Conservation (phyloP, 2,113 vertebrate species). For the Ochotona curzoniae region DNA sequence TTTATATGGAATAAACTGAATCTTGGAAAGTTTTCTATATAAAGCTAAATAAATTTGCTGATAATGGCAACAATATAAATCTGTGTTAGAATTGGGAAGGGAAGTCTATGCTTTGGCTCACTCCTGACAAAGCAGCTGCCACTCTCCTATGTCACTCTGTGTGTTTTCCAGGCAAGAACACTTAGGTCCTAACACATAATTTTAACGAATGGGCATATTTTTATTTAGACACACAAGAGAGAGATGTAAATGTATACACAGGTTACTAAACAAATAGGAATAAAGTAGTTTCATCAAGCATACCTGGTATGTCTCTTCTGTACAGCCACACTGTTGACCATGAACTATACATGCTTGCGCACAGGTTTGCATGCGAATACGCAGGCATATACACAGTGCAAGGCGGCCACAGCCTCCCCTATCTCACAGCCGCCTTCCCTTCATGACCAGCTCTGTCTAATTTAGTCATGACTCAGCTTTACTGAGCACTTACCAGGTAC, state of each 20-base stretch:
- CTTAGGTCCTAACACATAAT: not conserved
- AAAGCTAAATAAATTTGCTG: not conserved
- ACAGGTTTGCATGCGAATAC: not conserved
- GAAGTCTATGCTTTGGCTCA: slow-evolving; percentile 1
- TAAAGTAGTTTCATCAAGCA: not conserved
- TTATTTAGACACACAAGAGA: not conserved
- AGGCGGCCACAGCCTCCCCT: not conserved
- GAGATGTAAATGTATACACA: not conserved
- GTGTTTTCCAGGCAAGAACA: not conserved
- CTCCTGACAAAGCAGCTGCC: not conserved
- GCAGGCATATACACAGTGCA: not conserved
- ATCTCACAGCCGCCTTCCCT: not conserved
- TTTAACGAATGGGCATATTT: not conserved
- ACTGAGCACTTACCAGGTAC: slow-evolving; percentile 23
- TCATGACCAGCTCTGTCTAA: not conserved
- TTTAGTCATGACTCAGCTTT: slow-evolving; percentile 10
- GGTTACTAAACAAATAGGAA: slow-evolving; percentile 5
- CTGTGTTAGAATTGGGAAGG: not conserved
- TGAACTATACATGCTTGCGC: not conserved
- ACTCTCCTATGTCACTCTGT: not conserved
- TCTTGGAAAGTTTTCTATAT: not conserved
- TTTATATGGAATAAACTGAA: not conserved
- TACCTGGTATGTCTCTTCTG: not conserved
- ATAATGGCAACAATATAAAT: not conserved
- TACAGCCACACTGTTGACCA: not conserved